Evolutionary conservation across 2,888 invertebrate genomes (phyloP).

Genomic region (Drosophila multiciliata): DNA sequence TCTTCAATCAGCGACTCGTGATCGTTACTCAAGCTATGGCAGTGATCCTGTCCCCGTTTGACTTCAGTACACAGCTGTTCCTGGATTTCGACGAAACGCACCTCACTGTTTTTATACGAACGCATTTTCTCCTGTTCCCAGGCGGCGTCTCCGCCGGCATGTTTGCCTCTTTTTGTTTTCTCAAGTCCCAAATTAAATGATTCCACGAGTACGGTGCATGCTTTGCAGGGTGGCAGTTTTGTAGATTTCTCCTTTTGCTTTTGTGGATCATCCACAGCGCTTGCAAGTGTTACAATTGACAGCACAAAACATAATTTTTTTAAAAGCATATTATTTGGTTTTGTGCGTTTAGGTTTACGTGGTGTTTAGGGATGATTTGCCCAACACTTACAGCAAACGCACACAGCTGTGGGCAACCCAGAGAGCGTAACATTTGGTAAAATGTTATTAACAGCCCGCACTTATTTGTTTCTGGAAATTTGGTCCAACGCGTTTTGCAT

Average conservation of each 20-base stretch:
- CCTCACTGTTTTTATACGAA: slow-evolving; percentile 94
- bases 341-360: slow-evolving; percentile 45
- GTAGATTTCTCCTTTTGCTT: slow-evolving; percentile 83
- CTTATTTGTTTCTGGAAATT: background rate
- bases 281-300: slow-evolving; percentile 39
- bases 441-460: slow-evolving; percentile 6
- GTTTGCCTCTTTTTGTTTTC: slow-evolving; percentile 93
- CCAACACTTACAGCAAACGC: background rate
- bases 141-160: slow-evolving; percentile 96
- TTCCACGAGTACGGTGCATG: slow-evolving; percentile 90
- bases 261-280: slow-evolving; percentile 55
- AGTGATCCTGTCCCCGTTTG: slow-evolving; percentile 90
- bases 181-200: slow-evolving; percentile 93
- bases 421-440: background rate
- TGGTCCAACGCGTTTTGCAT: background rate
- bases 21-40: slow-evolving; percentile 93
- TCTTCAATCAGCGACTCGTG: slow-evolving; percentile 93
- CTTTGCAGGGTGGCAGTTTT: slow-evolving; percentile 90
- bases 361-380: slow-evolving; percentile 36
- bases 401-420: slow-evolving; percentile 1
- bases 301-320: slow-evolving; percentile 47
- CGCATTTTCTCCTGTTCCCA: slow-evolving; percentile 96
- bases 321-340: slow-evolving; percentile 38
- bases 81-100: slow-evolving; percentile 95
- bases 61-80: slow-evolving; percentile 93